phyloP scores from a whole-genome alignment of 1,140 invertebrate genomes.

The Pemphigus obesinymphae region DNA sequence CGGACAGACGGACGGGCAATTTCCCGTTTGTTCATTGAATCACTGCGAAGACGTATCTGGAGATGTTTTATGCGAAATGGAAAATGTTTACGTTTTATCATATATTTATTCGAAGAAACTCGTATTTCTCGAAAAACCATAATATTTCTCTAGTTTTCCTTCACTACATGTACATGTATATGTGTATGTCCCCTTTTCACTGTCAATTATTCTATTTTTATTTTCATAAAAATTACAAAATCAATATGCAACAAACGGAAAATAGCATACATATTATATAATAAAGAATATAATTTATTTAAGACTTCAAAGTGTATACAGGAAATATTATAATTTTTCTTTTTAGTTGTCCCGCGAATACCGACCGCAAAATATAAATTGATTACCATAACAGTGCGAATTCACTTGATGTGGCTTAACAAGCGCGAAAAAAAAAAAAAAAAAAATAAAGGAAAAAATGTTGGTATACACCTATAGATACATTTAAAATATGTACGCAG shows the following conservation, averaged over 20 bases:
- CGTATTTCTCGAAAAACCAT: too few relatives aligned
- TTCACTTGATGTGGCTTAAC: background rate
- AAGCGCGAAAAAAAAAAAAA: background rate
- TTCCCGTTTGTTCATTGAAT: conserved; percentile 35
- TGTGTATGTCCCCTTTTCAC: too few relatives aligned
- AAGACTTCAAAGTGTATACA: background rate
- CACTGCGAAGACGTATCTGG: background rate
- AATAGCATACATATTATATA: background rate
- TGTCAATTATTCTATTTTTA: background rate
- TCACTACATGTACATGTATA: too few relatives aligned
- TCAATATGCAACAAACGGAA: background rate
- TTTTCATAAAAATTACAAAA: background rate
- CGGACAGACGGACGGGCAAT: conserved; percentile 17
- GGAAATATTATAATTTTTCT: background rate
- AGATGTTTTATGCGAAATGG: background rate
- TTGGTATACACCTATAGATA: background rate
- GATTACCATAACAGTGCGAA: background rate
- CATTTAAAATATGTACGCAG: background rate
- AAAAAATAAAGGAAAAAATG: too few relatives aligned
- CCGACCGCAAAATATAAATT: background rate
- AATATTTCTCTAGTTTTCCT: too few relatives aligned
- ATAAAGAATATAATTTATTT: background rate
- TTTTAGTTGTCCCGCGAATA: background rate
- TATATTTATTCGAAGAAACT: background rate
- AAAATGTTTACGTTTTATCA: background rate